Conservation (phyloP, 1,140 invertebrate species). For the Hyphantria cunea region DNA sequence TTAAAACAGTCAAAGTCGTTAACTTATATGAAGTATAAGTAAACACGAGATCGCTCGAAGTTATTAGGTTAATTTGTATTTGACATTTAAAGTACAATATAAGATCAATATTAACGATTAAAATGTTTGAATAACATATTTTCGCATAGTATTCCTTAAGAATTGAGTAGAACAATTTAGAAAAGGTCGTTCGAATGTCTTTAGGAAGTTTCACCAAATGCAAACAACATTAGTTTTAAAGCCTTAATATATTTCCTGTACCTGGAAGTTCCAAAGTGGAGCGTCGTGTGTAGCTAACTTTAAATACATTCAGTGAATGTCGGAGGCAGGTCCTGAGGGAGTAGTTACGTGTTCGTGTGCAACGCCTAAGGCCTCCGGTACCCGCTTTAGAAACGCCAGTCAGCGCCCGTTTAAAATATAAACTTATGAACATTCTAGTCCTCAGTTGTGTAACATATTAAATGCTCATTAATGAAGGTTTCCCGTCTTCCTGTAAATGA, state of each 20-base stretch:
- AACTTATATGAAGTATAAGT: no score
- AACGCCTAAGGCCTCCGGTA: constrained; percentile 21
- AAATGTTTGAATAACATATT: no score
- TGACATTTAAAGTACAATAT: no score
- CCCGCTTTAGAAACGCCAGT: constrained; percentile 19
- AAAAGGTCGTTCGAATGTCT: neutral
- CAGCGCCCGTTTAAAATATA: constrained; percentile 18
- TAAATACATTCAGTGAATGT: constrained; percentile 43
- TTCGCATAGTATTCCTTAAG: no score
- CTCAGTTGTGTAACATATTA: constrained; percentile 12
- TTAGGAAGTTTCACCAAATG: no score
- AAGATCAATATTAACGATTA: no score
- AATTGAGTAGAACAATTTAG: neutral
- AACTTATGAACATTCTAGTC: constrained; percentile 18
- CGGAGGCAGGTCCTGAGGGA: constrained; percentile 31
- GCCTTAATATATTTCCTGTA: constrained; percentile 17
- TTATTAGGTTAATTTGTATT: no score
- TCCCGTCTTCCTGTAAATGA: no score
- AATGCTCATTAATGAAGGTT: no score
- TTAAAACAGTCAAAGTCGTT: no score
- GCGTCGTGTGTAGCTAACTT: constrained; percentile 31
- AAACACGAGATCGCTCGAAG: no score
- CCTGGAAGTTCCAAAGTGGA: constrained; percentile 21
- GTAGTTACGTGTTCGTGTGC: constrained; percentile 34
- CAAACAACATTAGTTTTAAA: neutral